Conservation (phyloP, 2,113 vertebrate genomes). For the Zosterops hypoxanthus region DNA sequence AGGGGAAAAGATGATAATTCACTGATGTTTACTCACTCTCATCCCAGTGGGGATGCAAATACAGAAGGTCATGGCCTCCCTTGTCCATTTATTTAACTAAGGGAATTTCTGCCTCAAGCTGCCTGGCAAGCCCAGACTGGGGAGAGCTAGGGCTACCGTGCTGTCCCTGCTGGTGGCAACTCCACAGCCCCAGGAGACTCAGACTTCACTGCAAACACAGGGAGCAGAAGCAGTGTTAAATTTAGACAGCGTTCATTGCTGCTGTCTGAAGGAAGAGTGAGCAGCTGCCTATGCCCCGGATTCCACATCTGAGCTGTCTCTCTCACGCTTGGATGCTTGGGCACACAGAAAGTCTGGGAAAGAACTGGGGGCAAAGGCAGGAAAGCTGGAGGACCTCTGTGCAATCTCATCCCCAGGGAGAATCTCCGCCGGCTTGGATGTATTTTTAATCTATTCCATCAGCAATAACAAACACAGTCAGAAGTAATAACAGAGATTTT, state of each 20-base stretch:
- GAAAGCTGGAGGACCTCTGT: slow-evolving; percentile 5
- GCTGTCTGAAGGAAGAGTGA: neutral
- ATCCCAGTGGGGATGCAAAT: neutral
- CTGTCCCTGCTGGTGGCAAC: neutral
- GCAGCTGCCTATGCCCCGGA: neutral
- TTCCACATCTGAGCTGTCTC: slow-evolving; percentile 19
- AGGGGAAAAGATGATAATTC: neutral
- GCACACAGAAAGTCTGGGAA: neutral
- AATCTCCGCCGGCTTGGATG: neutral
- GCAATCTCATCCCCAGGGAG: neutral
- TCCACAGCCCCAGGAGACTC: neutral
- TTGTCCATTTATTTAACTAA: neutral
- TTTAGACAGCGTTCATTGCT: neutral
- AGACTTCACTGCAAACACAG: neutral
- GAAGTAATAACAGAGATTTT: slow-evolving; percentile 37
- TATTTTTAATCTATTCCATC: slow-evolving; percentile 59
- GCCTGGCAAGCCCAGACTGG: neutral
- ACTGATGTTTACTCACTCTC: neutral
- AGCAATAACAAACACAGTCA: slow-evolving; percentile 41
- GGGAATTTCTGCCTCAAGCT: neutral
- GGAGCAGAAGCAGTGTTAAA: neutral
- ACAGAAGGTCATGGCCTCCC: neutral
- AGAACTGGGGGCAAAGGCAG: neutral
- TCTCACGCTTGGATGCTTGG: slow-evolving; percentile 6
- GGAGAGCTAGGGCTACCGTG: neutral